These are phyloP conservation scores for Allygus modestus DNA, from an alignment of 2,888 invertebrate genomes.

Conservation along the genomic window DNA sequence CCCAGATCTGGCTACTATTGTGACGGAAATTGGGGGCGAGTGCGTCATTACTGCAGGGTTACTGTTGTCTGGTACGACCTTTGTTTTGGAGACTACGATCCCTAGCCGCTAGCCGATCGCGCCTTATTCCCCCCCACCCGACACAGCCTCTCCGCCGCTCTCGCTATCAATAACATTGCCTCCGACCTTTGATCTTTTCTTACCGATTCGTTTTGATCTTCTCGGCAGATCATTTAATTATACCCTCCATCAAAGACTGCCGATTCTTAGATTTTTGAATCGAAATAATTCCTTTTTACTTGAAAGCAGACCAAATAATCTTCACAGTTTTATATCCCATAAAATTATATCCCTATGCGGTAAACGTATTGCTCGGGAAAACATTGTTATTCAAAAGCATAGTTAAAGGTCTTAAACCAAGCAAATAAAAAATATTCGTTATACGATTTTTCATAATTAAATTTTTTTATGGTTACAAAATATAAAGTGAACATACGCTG, in stretches of 20 bases:
- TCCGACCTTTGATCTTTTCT: conserved; percentile 51
- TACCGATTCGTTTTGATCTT: conserved; percentile 54
- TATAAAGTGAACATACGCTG: no score
- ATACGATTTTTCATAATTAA: no score
- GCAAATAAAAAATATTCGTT: no score
- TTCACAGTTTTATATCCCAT: no score
- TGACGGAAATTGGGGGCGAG: conserved; percentile 59
- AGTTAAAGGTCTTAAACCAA: no score
- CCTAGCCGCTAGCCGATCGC: not conserved
- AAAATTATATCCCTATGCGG: no score
- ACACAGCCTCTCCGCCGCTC: not conserved
- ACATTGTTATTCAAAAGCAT: no score
- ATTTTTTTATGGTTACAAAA: no score
- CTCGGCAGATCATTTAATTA: conserved; percentile 55
- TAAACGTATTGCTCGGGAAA: no score
- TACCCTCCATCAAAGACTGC: conserved; percentile 24
- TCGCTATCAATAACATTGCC: conserved; percentile 45
- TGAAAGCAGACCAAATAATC: not conserved
- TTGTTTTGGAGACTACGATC: conserved; percentile 7
- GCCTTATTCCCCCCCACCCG: not conserved
- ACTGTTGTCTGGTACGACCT: conserved; percentile 11
- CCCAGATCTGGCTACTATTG: conserved; percentile 47
- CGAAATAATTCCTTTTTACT: not conserved
- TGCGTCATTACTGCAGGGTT: conserved; percentile 21
- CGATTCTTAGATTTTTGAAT: conserved; percentile 17